phyloP scores from a whole-genome alignment of 35 echinoderm and acorn worm genomes.

The Apostichopus japonicus region DNA sequence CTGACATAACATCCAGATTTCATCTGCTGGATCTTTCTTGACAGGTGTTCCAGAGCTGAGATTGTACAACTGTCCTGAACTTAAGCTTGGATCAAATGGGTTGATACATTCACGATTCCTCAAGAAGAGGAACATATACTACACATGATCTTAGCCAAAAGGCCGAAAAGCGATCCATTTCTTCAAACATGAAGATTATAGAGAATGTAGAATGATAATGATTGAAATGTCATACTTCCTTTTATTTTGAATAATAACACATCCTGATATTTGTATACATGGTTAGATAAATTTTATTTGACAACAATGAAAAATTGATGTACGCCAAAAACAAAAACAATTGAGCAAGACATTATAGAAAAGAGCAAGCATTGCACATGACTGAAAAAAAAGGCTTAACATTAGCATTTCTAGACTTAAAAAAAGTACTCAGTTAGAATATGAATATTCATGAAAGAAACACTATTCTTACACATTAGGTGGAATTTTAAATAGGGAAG shows the following conservation, averaged over 20 bases:
- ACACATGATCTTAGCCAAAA: no score
- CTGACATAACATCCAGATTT: no score
- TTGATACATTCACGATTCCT: no score
- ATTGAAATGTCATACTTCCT: slow-evolving; percentile 50
- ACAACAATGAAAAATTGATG: slow-evolving; percentile 17
- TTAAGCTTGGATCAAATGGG: no score
- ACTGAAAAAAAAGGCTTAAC: not conserved
- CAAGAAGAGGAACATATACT: no score
- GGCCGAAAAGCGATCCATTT: no score
- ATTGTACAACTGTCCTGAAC: no score
- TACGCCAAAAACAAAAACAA: slow-evolving; percentile 8
- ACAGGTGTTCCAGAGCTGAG: no score
- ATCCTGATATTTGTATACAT: slow-evolving; percentile 29
- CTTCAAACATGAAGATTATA: not conserved
- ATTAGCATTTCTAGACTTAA: not conserved
- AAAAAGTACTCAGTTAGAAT: slow-evolving; percentile 31
- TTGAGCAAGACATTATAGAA: slow-evolving; percentile 24
- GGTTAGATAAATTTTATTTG: slow-evolving; percentile 30
- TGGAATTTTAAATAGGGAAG: not conserved
- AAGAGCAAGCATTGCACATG: slow-evolving; percentile 50
- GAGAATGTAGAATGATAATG: no score
- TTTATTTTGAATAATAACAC: slow-evolving; percentile 46
- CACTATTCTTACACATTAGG: not conserved
- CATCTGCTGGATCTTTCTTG: no score
- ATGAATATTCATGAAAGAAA: slow-evolving; percentile 48